Evolutionary conservation across 2,113 vertebrate species (phyloP).

Genomic region (Alaudala cheleensis): DNA sequence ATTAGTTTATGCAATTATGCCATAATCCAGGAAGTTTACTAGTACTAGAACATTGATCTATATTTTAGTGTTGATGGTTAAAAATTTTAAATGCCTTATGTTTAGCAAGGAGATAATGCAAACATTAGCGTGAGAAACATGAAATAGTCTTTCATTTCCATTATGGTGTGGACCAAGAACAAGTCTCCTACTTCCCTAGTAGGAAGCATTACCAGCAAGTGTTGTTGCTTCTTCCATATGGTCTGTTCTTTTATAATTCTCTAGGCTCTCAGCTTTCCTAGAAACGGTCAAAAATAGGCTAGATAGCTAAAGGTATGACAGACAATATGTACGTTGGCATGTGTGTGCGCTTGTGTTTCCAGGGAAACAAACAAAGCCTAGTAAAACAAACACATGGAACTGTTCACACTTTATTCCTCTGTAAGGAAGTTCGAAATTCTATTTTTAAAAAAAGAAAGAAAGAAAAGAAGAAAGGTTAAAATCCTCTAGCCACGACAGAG

Average conservation of each 20-base stretch:
- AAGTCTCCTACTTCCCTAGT: neutral
- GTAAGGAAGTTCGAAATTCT: rapidly evolving
- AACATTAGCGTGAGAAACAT: rapidly evolving
- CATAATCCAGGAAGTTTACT: neutral
- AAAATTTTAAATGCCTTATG: rapidly evolving
- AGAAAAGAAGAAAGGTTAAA: rapidly evolving
- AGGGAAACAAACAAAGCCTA: neutral
- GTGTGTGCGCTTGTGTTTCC: rapidly evolving
- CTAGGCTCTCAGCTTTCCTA: neutral
- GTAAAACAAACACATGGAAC: neutral
- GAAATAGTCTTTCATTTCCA: rapidly evolving
- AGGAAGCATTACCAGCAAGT: neutral
- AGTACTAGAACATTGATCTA: rapidly evolving
- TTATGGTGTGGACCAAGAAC: rapidly evolving
- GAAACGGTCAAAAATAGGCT: rapidly evolving
- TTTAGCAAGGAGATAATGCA: neutral
- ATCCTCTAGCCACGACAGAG: rapidly evolving
- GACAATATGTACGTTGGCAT: rapidly evolving
- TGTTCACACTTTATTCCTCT: rapidly evolving
- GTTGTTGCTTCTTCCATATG: rapidly evolving
- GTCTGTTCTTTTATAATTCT: too few species aligned
- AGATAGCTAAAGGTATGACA: too few species aligned
- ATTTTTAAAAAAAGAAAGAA: too few species aligned
- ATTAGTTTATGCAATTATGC: neutral
- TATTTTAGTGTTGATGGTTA: rapidly evolving